Evolutionary conservation across 35 echinoderm and acorn worm species (phyloP).

Genomic region (Ptychodera flava): DNA sequence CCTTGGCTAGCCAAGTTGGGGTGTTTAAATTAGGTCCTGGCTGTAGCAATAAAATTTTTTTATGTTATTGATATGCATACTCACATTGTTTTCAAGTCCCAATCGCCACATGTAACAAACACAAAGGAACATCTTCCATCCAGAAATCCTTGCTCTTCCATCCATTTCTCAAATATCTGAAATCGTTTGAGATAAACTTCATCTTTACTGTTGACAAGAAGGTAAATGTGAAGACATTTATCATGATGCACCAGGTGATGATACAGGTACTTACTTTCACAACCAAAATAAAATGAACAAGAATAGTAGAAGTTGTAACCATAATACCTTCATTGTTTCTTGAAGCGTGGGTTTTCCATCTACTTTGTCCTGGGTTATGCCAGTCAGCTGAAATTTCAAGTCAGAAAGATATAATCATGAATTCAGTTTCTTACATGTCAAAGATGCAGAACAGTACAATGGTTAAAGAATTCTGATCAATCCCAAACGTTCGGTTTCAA

Average conservation of each 20-base stretch:
- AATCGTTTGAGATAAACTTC: not conserved
- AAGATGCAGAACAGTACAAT: too few relatives aligned
- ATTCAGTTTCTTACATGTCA: not conserved
- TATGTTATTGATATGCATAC: too few relatives aligned
- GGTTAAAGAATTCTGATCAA: too few relatives aligned
- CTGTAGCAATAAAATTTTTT: too few relatives aligned
- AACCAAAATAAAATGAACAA: too few relatives aligned
- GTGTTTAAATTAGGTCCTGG: too few relatives aligned
- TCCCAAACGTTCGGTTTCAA: not conserved
- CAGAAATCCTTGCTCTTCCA: not conserved
- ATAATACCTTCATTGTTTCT: constrained; percentile 65
- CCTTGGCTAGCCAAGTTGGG: too few relatives aligned
- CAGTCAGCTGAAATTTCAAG: constrained; percentile 59
- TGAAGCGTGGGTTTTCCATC: constrained; percentile 57
- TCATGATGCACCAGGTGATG: too few relatives aligned
- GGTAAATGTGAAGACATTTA: too few relatives aligned
- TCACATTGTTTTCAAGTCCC: constrained; percentile 13
- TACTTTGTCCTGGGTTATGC: constrained; percentile 68
- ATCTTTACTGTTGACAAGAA: not conserved
- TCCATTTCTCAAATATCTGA: constrained; percentile 18
- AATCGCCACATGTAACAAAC: constrained; percentile 21
- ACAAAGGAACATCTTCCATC: not conserved
- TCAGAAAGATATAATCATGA: not conserved
- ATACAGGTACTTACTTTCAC: too few relatives aligned
- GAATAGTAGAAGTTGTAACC: too few relatives aligned